Percentiles rank a stretch among this genome's conserved stretches.
phyloP scores from a whole-genome alignment of 2,113 vertebrate species.

The Oncorhynchus tshawytscha region DNA sequence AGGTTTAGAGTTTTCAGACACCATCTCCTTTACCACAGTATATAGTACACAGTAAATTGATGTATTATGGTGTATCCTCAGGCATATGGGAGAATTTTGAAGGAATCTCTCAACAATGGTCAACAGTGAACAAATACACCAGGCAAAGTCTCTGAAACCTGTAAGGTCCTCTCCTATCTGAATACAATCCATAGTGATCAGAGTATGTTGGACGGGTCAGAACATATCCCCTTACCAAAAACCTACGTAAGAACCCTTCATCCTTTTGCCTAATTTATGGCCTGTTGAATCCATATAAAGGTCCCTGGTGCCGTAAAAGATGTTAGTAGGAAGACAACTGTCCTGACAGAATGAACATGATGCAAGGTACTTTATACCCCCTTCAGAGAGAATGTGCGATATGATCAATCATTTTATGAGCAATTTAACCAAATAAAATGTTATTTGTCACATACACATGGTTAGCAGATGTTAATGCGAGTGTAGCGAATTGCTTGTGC shows the following conservation, averaged over 20 bases:
- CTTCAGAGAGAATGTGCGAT: not conserved
- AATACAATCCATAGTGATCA: conserved; percentile 35
- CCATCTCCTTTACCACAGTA: too few species aligned
- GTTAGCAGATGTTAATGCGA: too few species aligned
- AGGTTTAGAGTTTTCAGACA: not conserved
- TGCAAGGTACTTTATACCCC: conserved; percentile 46
- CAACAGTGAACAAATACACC: too few species aligned
- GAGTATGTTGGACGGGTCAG: conserved; percentile 15
- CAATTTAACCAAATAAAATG: too few species aligned
- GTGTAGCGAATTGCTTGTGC: too few species aligned
- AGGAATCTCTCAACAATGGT: too few species aligned
- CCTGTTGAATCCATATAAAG: conserved; percentile 54
- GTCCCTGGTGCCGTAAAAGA: not conserved
- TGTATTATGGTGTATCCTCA: too few species aligned
- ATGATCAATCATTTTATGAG: not conserved
- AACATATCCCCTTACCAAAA: conserved; percentile 44
- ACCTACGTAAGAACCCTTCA: conserved; percentile 34
- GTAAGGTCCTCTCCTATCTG: too few species aligned
- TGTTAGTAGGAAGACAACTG: conserved; percentile 2
- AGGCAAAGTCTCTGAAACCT: too few species aligned
- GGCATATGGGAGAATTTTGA: too few species aligned
- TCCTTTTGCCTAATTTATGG: conserved; percentile 51
- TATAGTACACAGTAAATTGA: too few species aligned
- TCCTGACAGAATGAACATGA: conserved; percentile 48
- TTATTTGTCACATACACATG: too few species aligned